Percentiles rank a stretch among this genome's conserved stretches.
Conservation (phyloP, 2,113 vertebrate genomes). For the Oenanthe melanoleuca region DNA sequence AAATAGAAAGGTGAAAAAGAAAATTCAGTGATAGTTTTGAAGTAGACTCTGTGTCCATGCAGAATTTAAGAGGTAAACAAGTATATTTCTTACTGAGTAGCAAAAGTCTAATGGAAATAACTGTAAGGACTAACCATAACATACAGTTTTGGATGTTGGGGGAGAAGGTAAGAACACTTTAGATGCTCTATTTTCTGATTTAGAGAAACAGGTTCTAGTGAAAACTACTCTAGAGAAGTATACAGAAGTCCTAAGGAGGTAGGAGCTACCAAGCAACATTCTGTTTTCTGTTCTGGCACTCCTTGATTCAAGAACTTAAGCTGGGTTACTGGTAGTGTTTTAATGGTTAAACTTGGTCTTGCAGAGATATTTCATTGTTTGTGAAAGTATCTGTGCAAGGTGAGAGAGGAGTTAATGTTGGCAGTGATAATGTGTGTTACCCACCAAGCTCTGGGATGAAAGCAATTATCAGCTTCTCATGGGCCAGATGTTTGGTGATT, state of each 20-base stretch:
- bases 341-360: not conserved
- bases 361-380: not conserved
- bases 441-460: not conserved
- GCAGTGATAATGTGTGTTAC: not conserved
- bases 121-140: not conserved
- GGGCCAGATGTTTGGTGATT: not conserved
- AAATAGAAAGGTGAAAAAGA: not conserved
- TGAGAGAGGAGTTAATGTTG: not conserved
- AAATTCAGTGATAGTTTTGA: not conserved
- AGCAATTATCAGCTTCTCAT: not conserved
- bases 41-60: not conserved
- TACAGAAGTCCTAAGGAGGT: not conserved
- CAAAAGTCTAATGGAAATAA: not conserved
- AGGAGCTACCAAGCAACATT: not conserved
- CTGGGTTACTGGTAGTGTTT: not conserved
- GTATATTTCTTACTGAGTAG: not conserved
- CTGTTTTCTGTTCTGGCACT: not conserved
- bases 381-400: not conserved
- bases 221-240: not conserved
- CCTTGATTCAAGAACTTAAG: not conserved
- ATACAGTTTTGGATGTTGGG: not conserved
- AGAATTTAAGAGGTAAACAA: not conserved
- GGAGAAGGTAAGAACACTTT: not conserved
- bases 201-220: not conserved
- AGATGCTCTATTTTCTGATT: not conserved